Percentiles rank a stretch among this genome's conserved stretches.
Conservation (phyloP, 2,797 vertebrate genomes). For the Melanotaenia parkinsoni region DNA sequence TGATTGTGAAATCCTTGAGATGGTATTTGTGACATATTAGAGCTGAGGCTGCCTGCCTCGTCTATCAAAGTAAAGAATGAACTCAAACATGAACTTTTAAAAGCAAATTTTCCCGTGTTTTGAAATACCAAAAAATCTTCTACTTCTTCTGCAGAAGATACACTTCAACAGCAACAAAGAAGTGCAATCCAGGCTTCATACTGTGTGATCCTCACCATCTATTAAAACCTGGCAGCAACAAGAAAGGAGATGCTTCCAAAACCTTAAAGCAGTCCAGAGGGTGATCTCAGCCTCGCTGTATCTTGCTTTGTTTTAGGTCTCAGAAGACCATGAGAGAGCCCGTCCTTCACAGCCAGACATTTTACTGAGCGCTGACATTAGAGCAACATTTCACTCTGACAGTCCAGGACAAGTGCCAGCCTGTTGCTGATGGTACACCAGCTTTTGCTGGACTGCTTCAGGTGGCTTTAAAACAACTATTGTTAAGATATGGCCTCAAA, state of each 20-base stretch:
- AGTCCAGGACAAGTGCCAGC: conserved; percentile 60
- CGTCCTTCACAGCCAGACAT: conserved; percentile 62
- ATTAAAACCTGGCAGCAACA: conserved; percentile 56
- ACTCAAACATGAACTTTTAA: neutral
- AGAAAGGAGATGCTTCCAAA: conserved; percentile 44
- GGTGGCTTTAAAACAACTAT: conserved; percentile 57
- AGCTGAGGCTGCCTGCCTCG: neutral
- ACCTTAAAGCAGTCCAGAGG: conserved; percentile 51
- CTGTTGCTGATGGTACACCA: conserved; percentile 54
- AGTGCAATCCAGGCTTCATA: conserved; percentile 16
- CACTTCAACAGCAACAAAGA: conserved; percentile 32
- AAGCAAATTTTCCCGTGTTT: neutral
- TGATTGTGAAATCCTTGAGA: neutral
- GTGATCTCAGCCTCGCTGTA: conserved; percentile 58
- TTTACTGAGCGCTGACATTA: conserved; percentile 60
- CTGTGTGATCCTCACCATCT: conserved; percentile 47
- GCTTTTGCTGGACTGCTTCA: conserved; percentile 47
- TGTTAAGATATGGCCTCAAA: conserved; percentile 63
- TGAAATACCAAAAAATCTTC: neutral
- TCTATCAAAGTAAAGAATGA: neutral
- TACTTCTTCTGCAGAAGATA: neutral
- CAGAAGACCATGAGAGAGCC: conserved; percentile 46
- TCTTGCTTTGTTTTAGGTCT: conserved; percentile 54
- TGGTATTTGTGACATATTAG: neutral
- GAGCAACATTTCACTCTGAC: conserved; percentile 75